Evolutionary conservation across 2,113 vertebrate genomes (phyloP).

Genomic region (Stomatorhinus ivindoensis): DNA sequence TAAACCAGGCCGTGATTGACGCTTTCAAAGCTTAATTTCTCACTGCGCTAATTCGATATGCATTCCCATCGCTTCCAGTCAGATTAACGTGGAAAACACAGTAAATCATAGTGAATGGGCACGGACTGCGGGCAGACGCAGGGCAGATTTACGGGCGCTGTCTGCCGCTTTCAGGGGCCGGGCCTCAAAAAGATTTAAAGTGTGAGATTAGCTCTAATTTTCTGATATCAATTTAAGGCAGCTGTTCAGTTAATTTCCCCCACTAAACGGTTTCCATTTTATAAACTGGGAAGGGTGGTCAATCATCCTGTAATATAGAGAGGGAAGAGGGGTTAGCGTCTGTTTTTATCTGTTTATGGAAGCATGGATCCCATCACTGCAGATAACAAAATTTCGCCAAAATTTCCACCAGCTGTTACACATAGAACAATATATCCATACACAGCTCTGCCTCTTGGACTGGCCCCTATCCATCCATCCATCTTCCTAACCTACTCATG

Average conservation of each 20-base stretch:
- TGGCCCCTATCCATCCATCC: background rate
- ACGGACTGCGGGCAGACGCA: background rate
- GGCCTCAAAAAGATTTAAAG: background rate
- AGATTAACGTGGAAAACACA: background rate
- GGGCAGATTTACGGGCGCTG: background rate
- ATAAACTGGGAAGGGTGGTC: background rate
- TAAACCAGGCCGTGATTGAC: constrained; percentile 1
- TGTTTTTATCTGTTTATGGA: background rate
- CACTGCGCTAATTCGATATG: background rate
- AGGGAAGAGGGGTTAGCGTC: background rate
- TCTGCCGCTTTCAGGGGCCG: background rate
- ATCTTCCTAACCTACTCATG: background rate
- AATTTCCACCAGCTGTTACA: background rate
- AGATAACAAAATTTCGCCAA: background rate
- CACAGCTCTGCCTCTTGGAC: background rate
- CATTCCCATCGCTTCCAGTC: background rate
- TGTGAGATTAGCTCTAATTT: background rate
- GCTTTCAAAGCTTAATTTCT: background rate
- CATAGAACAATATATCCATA: background rate
- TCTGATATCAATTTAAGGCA: constrained; percentile 1
- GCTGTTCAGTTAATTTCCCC: constrained; percentile 3
- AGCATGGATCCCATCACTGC: background rate
- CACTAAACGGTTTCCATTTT: background rate
- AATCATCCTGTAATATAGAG: background rate
- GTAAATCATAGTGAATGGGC: background rate